Percentiles rank a stretch among this genome's conserved stretches.
Evolutionary conservation across 2,888 invertebrate species (phyloP).

Genomic region (Heliconius erato): DNA sequence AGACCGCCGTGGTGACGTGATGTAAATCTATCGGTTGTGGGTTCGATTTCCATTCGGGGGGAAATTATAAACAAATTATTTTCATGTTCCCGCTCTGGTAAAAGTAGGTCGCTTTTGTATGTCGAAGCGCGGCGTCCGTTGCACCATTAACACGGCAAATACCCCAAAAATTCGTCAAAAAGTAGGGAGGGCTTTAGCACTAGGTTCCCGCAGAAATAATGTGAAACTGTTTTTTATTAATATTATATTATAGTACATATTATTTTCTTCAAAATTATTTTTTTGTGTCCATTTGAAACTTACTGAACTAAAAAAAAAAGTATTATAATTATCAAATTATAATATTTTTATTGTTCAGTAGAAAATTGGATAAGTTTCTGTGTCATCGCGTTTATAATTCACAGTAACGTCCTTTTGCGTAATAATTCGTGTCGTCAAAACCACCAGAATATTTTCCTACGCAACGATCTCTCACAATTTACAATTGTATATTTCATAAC

Average conservation of each 20-base stretch:
- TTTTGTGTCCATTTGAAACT: background rate
- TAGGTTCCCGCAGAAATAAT: background rate
- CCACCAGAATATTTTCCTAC: constrained; percentile 58
- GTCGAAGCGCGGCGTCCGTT: background rate
- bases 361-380: constrained; percentile 77
- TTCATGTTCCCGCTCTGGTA: too few species aligned
- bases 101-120: too few species aligned
- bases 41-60: too few species aligned
- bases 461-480: constrained; percentile 41
- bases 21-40: too few species aligned
- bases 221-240: background rate
- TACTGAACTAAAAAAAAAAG: too few species aligned
- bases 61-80: too few species aligned
- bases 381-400: constrained; percentile 77
- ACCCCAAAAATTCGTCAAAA: background rate
- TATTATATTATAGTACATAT: background rate
- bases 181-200: background rate
- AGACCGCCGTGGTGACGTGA: too few species aligned
- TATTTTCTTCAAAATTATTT: background rate
- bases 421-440: constrained; percentile 63
- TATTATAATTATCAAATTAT: background rate
- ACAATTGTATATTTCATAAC: constrained; percentile 39
- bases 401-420: constrained; percentile 64
- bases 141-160: background rate
- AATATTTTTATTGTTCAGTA: constrained; percentile 28